These are phyloP conservation scores for Styela clava DNA, from an alignment of 23 tunicate species.

Conservation along the genomic window DNA sequence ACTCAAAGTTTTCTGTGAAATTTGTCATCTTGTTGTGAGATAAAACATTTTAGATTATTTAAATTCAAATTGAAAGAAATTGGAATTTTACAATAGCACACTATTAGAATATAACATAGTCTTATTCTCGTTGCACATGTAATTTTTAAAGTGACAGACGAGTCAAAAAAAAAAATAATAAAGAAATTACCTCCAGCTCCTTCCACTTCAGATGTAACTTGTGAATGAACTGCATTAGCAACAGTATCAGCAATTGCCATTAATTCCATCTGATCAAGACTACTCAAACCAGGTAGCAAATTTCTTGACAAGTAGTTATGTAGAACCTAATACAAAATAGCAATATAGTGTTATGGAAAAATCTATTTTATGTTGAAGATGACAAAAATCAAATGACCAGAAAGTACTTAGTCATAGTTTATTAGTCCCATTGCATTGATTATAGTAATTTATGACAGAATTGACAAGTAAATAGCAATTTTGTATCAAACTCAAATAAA, in stretches of 20 bases:
- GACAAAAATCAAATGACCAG: not conserved
- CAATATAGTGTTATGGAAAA: not conserved
- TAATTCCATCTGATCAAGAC: constrained; percentile 83
- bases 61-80: no score
- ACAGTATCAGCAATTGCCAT: constrained; percentile 88
- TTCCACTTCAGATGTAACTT: not conserved
- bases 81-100: no score
- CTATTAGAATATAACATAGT: no score
- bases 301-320: constrained; percentile 61
- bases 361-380: not conserved
- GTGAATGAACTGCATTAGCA: constrained; percentile 17
- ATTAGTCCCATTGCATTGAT: not conserved
- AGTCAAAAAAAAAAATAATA: no score
- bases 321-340: constrained; percentile 24
- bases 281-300: constrained; percentile 67
- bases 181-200: not conserved
- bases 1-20: no score
- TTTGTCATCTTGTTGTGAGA: no score
- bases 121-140: no score
- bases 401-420: not conserved
- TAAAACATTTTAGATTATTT: no score
- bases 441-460: not conserved
- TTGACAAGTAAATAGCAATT: no score
- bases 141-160: not conserved
- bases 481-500: no score